Percentiles rank a stretch among this genome's conserved stretches.
phyloP scores from a whole-genome alignment of 2,797 vertebrate species.

The Rhodeus uyekii region DNA sequence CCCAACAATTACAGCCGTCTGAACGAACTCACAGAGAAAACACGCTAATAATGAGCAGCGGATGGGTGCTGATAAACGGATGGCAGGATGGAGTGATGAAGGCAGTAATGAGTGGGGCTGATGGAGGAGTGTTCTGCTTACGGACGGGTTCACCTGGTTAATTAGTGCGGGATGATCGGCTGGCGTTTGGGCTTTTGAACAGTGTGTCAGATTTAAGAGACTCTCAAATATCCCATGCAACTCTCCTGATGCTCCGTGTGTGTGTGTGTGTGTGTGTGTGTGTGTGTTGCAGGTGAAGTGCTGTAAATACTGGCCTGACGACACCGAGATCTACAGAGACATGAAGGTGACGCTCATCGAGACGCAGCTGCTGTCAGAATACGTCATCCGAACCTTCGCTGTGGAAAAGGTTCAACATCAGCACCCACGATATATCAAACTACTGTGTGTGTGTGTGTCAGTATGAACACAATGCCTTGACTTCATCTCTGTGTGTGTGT shows the following conservation, averaged over 20 bases:
- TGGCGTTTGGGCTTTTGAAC: too few relatives aligned
- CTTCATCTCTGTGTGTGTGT: slow-evolving; percentile 20
- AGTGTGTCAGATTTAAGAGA: too few relatives aligned
- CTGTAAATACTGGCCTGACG: slow-evolving; percentile 98
- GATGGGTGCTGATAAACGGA: slow-evolving; percentile 8
- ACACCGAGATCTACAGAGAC: slow-evolving; percentile 95
- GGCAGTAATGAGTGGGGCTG: neutral
- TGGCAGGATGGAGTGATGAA: slow-evolving; percentile 18
- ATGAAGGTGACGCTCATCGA: slow-evolving; percentile 97
- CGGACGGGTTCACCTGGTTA: neutral
- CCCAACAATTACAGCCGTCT: slow-evolving; percentile 49
- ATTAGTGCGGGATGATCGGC: slow-evolving; percentile 7
- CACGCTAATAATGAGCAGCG: slow-evolving; percentile 12
- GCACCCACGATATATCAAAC: neutral
- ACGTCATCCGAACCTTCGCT: slow-evolving; percentile 94
- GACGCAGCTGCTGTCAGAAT: slow-evolving; percentile 95
- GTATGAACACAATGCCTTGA: neutral
- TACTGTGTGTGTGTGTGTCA: slow-evolving; percentile 1
- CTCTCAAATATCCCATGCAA: too few relatives aligned
- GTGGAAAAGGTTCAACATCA: slow-evolving; percentile 87
- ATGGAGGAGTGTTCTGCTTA: slow-evolving; percentile 28
- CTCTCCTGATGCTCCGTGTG: too few relatives aligned
- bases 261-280: slow-evolving; percentile 6
- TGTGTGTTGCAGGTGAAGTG: slow-evolving; percentile 85
- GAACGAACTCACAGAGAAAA: slow-evolving; percentile 37